Conservation (phyloP, 2,113 vertebrate species). For the Thalassarche chlororhynchos region DNA sequence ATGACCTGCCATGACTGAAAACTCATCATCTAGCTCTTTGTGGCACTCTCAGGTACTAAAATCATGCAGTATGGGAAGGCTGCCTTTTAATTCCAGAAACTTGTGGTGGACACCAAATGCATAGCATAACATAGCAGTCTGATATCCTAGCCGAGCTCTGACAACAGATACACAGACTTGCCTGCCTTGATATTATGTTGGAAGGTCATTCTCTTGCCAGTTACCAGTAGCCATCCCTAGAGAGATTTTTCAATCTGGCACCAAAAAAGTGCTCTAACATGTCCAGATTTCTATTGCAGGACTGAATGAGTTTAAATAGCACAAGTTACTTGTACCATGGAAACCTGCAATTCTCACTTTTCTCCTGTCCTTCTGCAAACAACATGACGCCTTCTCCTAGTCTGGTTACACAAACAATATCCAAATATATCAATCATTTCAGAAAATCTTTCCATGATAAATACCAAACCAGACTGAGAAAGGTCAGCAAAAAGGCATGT, state of each 20-base stretch:
- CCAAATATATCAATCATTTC: conserved; percentile 31
- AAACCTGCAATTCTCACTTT: not conserved
- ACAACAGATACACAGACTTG: not conserved
- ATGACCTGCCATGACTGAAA: not conserved
- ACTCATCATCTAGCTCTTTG: not conserved
- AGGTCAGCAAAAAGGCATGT: conserved; percentile 33
- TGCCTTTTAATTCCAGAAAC: not conserved
- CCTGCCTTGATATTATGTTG: not conserved
- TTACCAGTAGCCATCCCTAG: not conserved
- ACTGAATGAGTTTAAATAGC: not conserved
- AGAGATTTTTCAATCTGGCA: not conserved
- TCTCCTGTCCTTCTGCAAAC: not conserved
- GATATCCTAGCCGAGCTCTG: not conserved
- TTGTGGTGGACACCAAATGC: not conserved
- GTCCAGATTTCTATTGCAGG: not conserved
- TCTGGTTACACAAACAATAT: not conserved
- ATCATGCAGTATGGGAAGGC: not conserved
- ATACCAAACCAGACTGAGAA: conserved; percentile 41
- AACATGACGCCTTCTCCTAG: not conserved
- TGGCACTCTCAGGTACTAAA: not conserved
- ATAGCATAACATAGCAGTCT: not conserved
- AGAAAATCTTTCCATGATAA: conserved; percentile 20
- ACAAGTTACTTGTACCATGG: not conserved
- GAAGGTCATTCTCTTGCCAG: not conserved
- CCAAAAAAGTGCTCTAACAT: not conserved